Evolutionary conservation across 2,113 vertebrate species (phyloP), one percentile per base, ranked within the genome.

Genomic region (Oryzias curvinotus): DNA sequence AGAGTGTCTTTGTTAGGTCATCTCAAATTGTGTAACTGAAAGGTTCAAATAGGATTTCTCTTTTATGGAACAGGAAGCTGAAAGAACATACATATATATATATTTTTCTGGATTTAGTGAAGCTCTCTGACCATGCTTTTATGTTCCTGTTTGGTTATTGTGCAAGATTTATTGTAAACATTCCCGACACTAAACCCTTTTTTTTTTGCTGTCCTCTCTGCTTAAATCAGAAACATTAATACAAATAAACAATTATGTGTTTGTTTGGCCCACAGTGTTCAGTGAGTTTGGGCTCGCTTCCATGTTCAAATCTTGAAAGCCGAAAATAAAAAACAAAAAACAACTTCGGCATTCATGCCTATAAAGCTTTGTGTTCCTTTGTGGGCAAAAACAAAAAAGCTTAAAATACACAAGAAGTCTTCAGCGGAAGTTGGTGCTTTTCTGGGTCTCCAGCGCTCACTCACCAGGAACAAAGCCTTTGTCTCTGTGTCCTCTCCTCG

Each of bases 281-380:
- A 1, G 26, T 58, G 52, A 59, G 18, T 69, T 74, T 73, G 52
- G n/a, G 25, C 43, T 47, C 58, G 30, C 62, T 47, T 64, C 49
- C 61, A 74, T 61, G 67, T 72, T 66, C 48, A 43, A 53, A 52
- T 75, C 66, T 52, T 58, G 78, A 46, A 82, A 63, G 77, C 74
- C 56, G 57, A 76, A 71, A 66, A 81, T 78, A 76, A 68, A 75
- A 79, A 68, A 75, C 75, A 19, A 66, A 71, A 77, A 23, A 65
- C 10, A 68, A 55, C 60, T 49, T 75, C 52, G 55, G 46, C 69
- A 58, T 52, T 52, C 2, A 62, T 58, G 73, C 74, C 51, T 54
- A 4, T 67, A 67, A 70, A 76, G 53, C 68, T 5, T 44, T 18
- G 57, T 62, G 54, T 62, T 70, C 50, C 51, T 68, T 1, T 64